phyloP scores from a whole-genome alignment of 2,113 vertebrate genomes.

The Ceyx margarethae region DNA sequence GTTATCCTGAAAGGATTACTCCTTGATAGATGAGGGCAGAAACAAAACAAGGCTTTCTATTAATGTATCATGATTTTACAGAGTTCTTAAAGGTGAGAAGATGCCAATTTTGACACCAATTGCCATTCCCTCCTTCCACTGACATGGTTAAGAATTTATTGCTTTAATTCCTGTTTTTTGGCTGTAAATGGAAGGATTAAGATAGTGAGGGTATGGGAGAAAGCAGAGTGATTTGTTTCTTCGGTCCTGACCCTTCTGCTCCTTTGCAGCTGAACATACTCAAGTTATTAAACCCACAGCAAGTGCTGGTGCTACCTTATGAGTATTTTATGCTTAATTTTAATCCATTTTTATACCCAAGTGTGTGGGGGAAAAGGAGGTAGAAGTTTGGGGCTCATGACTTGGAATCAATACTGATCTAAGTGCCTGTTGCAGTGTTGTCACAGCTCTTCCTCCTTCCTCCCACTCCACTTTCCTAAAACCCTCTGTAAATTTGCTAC shows the following conservation, averaged over 20 bases:
- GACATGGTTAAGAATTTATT: not conserved
- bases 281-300: not conserved
- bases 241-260: not conserved
- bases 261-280: not conserved
- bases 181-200: not conserved
- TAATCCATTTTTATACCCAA: not conserved
- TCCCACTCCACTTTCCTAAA: not conserved
- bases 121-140: not conserved
- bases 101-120: not conserved
- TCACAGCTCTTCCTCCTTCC: not conserved
- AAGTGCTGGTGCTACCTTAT: not conserved
- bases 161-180: not conserved
- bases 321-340: not conserved
- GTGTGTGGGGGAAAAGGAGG: not conserved
- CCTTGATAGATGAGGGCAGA: not conserved
- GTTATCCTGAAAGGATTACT: not conserved
- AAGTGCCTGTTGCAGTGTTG: not conserved
- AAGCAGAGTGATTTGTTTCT: not conserved
- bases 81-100: not conserved
- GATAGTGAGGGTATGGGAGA: fast-evolving
- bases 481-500: not conserved
- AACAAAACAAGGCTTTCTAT: not conserved
- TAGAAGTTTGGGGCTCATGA: not conserved
- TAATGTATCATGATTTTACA: not conserved
- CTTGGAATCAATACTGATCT: not conserved